Conservation (phyloP, 1,140 invertebrate species). For the Lethrus apterus region DNA sequence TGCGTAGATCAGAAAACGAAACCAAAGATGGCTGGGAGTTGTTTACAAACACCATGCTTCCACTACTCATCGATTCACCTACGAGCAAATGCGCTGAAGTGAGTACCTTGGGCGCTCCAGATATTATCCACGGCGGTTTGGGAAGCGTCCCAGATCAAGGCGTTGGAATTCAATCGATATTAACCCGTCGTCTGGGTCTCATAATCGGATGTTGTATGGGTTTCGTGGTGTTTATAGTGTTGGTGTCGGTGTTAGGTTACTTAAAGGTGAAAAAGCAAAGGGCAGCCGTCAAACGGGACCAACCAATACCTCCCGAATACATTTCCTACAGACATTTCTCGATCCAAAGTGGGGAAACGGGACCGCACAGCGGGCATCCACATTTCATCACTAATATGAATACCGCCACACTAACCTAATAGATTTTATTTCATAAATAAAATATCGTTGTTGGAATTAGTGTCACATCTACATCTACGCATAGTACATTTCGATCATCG, state of each 20-base stretch:
- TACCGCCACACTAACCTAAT: conserved; percentile 30
- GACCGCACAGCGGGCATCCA: conserved; percentile 36
- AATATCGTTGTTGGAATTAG: too few species aligned
- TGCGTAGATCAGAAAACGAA: conserved; percentile 40
- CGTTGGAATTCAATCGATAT: conserved; percentile 55
- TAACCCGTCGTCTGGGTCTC: conserved; percentile 70
- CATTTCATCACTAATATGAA: conserved; percentile 40
- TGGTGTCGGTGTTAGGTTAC: conserved; percentile 75
- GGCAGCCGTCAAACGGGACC: conserved; percentile 60
- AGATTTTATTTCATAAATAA: too few species aligned
- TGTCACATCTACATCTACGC: too few species aligned
- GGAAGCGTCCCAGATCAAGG: conserved; percentile 59
- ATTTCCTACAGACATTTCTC: conserved; percentile 65
- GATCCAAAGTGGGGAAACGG: conserved; percentile 47
- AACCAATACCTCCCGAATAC: conserved; percentile 56
- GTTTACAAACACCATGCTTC: conserved; percentile 47
- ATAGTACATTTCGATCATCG: too few species aligned
- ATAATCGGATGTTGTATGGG: conserved; percentile 80
- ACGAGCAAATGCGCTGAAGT: conserved; percentile 71
- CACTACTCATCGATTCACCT: conserved; percentile 62
- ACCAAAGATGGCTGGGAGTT: conserved; percentile 46
- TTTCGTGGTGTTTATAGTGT: conserved; percentile 73
- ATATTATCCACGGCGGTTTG: conserved; percentile 50
- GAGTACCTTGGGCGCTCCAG: conserved; percentile 63
- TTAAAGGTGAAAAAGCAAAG: conserved; percentile 79